Base-by-base conservation (phyloP, 2,113 vertebrate genomes). In the Peromyscus polionotus region DNA sequence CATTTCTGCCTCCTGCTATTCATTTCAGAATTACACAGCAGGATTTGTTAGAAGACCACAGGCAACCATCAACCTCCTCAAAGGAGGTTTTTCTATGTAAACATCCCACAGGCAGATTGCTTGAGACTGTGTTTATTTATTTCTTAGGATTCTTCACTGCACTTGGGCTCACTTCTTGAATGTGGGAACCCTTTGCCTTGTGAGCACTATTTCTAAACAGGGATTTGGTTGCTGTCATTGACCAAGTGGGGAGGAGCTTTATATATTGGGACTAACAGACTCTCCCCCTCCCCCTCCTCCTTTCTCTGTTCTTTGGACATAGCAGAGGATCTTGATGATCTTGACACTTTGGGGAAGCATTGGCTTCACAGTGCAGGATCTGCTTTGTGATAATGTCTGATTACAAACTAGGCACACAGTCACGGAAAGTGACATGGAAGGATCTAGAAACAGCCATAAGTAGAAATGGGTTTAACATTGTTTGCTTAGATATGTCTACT, bases 41-140 rank as follows among this genome's bases (percentile, higher is more conserved):
- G 61, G 65, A 42, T 70, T 91, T 95, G 59, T 48, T 95, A 45
- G 88, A 79, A 80, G 65, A 89, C 81, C 12, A 67, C 92, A 95
- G 88, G 91, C 91, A 80, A 90, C 63, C 68, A n/a, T 12, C 73
- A 95, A 36, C 10, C 70, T 80, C 75, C 83, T 96, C 63, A 89
- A 90, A 95, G 59, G 59, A 36, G 51, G 72, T 68, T 94, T 96
- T 91, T 36, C 70, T 92, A 3, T 39, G 42, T 72, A 84, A 90
- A 68, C 0, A 0, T 88, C 65, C 90, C 63, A 39, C 11, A 93
- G 85, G 68, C 75, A 70, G 87, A 92, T 72, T 76, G 39, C 77
- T 79, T n/a, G 51, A 33, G 76, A 48, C 61, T 48, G 17, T 26
- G 51, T 51, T 33, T 63, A 65, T 57, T 94, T 77, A 92, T 88